Evolutionary conservation across 1,140 invertebrate genomes (phyloP), one percentile per base, ranked within the genome.

Genomic region (Diorhabda sublineata): DNA sequence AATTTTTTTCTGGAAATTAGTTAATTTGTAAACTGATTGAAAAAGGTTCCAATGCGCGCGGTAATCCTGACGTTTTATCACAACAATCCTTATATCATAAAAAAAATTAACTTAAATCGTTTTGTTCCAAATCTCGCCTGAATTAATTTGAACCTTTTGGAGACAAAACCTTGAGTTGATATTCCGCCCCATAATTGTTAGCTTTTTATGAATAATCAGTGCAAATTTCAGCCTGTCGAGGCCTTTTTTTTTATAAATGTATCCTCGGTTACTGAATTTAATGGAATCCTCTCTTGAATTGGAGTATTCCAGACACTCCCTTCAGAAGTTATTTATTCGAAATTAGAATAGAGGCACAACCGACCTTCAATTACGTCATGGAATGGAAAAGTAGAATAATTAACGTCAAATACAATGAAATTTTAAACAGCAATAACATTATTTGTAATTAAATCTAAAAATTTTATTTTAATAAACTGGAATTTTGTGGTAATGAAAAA

Each of bases 281-380:
- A 52, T 52, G 47, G n/a, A 52, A 52, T 52, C 47, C 47, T 52
- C n/a, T 52, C n/a, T 52, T 52, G 47, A 52, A 52, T 52, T 52
- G 47, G 47, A 52, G 47, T 52, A 52, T 52, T 52, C n/a, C 47
- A 52, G 47, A 6, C n/a, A n/a, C 47, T 52, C 47, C n/a, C 47
- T 52, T 52, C 6, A 8, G 47, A 6, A 52, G 47, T 52, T 52
- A 52, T 52, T 52, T 52, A 52, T 52, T 52, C 47, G 47, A 52
- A 6, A 52, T 52, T n/a, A n/a, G 4, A 52, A 52, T 9, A 52
- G 8, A 52, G 5, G 45, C 45, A 52, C 1, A 52, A 6, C 8
- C 8, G 1, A 52, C 8, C 5, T 52, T 52, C 5, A 52, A 52
- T 6, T 52, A 9, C 45, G 45, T 6, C 8, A 52, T 6, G 8